Evolutionary conservation across 2,113 vertebrate species (phyloP).

Genomic region (Ceyx margarethae): DNA sequence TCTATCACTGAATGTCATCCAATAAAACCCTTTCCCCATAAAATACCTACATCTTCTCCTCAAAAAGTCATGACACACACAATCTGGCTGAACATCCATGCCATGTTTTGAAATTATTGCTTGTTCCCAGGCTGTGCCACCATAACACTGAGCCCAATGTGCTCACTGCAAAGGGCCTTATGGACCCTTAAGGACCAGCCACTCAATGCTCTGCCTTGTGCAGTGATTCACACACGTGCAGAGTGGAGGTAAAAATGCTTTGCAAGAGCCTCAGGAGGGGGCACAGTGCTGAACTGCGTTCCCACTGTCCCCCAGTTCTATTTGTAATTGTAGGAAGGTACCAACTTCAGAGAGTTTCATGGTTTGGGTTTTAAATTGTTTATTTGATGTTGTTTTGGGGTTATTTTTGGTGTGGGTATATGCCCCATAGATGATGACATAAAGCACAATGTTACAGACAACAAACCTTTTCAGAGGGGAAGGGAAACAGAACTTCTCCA

Average conservation of each 20-base stretch:
- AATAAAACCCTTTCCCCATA: constrained; percentile 13
- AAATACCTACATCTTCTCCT: constrained; percentile 40
- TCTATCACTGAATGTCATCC: constrained; percentile 38
- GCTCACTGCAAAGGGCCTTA: background rate
- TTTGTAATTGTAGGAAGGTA: background rate
- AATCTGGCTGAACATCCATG: background rate
- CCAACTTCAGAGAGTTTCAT: background rate
- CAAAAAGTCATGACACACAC: background rate
- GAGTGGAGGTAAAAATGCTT: background rate
- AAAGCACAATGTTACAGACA: background rate
- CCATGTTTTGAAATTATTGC: background rate
- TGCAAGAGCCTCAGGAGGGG: background rate
- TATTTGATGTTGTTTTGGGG: too few species aligned
- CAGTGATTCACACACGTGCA: background rate
- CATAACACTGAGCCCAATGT: rapidly evolving
- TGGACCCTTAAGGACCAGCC: background rate
- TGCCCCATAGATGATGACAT: background rate
- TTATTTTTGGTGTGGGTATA: too few species aligned
- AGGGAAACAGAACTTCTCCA: constrained; percentile 26
- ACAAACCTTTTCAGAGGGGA: constrained; percentile 6
- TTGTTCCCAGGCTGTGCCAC: background rate
- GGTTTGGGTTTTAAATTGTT: background rate
- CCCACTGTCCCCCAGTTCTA: background rate
- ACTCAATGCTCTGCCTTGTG: background rate
- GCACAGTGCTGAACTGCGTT: background rate